Percentiles rank a stretch among this genome's conserved stretches.
phyloP scores from a whole-genome alignment of 2,888 invertebrate genomes.

The Chalcis sispes region DNA sequence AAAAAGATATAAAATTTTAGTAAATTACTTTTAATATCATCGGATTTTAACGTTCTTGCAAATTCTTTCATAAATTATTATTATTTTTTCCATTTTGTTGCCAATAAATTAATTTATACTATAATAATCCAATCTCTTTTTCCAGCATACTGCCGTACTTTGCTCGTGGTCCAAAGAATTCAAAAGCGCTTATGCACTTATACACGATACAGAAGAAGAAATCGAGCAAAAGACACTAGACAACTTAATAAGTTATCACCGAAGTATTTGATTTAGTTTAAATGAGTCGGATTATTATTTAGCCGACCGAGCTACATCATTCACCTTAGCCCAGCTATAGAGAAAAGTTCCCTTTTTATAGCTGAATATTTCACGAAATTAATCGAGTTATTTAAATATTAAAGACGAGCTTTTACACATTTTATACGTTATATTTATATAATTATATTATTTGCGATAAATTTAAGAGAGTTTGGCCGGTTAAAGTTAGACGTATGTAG shows the following conservation, averaged over 20 bases:
- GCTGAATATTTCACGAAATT: constrained; percentile 14
- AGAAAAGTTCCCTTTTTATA: constrained; percentile 8
- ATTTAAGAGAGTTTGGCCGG: constrained; percentile 35
- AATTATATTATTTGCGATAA: too few relatives aligned
- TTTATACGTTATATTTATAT: constrained; percentile 3
- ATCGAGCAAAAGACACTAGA: constrained; percentile 18
- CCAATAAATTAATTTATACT: too few relatives aligned
- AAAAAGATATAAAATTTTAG: too few relatives aligned
- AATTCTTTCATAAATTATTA: not conserved
- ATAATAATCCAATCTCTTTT: too few relatives aligned
- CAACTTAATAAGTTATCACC: constrained; percentile 27
- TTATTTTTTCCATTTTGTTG: too few relatives aligned
- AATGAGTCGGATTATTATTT: constrained; percentile 59
- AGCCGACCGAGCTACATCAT: constrained; percentile 65
- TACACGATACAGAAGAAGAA: constrained; percentile 8
- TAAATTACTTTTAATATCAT: too few relatives aligned
- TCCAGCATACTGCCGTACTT: too few relatives aligned
- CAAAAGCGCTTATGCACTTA: constrained; percentile 9
- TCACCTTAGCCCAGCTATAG: constrained; percentile 26
- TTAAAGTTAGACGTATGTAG: constrained; percentile 56
- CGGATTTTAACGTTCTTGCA: too few relatives aligned
- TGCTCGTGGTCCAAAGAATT: too few relatives aligned
- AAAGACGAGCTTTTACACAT: constrained; percentile 20
- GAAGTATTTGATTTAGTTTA: constrained; percentile 66
- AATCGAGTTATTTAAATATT: constrained; percentile 45